phyloP scores from a whole-genome alignment of 2,797 vertebrate genomes.

The Stomatorhinus walkeri region DNA sequence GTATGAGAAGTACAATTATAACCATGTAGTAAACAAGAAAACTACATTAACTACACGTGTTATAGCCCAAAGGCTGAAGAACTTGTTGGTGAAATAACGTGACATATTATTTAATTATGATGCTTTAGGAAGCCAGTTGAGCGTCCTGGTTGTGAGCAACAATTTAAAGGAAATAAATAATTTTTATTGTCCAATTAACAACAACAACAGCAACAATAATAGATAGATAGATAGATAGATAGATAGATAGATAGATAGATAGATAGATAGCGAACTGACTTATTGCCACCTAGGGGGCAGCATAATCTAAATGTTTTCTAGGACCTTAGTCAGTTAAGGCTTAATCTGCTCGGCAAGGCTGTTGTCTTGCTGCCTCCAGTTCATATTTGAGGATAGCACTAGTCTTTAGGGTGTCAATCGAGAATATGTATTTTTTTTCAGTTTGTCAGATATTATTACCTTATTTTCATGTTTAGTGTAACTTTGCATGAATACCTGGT shows the following conservation, averaged over 20 bases:
- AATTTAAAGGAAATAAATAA: neutral
- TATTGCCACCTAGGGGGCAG: conserved; percentile 9
- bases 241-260: neutral
- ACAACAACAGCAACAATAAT: no score
- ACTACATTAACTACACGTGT: neutral
- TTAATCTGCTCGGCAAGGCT: neutral
- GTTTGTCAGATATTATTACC: neutral
- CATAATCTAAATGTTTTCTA: conserved; percentile 10
- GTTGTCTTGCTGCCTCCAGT: neutral
- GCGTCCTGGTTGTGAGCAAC: neutral
- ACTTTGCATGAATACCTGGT: neutral
- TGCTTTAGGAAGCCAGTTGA: neutral
- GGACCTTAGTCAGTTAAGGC: neutral
- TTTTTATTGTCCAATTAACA: neutral
- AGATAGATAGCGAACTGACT: neutral
- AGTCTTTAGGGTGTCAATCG: no score
- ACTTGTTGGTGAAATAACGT: neutral
- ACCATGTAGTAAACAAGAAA: neutral
- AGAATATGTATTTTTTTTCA: neutral
- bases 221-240: neutral
- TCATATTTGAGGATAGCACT: neutral
- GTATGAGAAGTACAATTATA: neutral
- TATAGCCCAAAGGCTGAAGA: neutral
- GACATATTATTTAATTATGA: neutral
- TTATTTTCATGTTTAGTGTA: neutral